These are phyloP conservation scores for Drosophila rufa DNA, from an alignment of 1,140 invertebrate genomes.

Conservation along the genomic window DNA sequence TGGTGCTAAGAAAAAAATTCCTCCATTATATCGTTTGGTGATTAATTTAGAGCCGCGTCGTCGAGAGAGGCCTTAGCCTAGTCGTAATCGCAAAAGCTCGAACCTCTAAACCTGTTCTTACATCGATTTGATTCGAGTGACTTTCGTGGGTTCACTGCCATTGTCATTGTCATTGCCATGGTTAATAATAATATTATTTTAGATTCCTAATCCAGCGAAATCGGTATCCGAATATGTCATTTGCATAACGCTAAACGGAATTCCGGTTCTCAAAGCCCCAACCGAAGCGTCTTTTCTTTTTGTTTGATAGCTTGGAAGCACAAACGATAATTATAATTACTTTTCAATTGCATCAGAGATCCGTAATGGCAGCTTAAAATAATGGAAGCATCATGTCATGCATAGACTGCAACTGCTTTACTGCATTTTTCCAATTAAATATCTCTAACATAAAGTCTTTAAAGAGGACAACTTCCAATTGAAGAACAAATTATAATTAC, in stretches of 20 bases:
- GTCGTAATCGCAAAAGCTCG: constrained; percentile 25
- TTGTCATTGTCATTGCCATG: constrained; percentile 36
- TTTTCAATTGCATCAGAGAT: constrained; percentile 47
- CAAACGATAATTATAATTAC: constrained; percentile 35
- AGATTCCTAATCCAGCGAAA: constrained; percentile 24
- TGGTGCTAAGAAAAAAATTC: constrained; percentile 30
- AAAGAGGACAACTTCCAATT: constrained; percentile 23
- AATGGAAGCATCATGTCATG: constrained; percentile 22
- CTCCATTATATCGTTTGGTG: constrained; percentile 43
- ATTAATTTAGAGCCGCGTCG: constrained; percentile 58
- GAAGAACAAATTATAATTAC: constrained; percentile 41
- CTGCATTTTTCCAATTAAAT: constrained; percentile 12
- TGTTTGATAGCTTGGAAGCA: constrained; percentile 11
- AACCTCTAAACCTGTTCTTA: constrained; percentile 62
- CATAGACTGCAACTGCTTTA: constrained; percentile 1
- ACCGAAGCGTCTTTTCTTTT: constrained; percentile 13
- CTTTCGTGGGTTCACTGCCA: constrained; percentile 28
- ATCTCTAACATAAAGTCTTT: not conserved
- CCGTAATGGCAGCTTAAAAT: constrained; percentile 26
- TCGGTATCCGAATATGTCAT: constrained; percentile 24
- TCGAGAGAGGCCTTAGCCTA: constrained; percentile 34
- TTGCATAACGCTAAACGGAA: constrained; percentile 32
- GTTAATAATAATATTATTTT: constrained; percentile 31
- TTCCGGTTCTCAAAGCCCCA: constrained; percentile 29
- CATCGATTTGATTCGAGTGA: constrained; percentile 29